Conservation (phyloP, 1,140 invertebrate genomes). For the Zaprionus inermis region DNA sequence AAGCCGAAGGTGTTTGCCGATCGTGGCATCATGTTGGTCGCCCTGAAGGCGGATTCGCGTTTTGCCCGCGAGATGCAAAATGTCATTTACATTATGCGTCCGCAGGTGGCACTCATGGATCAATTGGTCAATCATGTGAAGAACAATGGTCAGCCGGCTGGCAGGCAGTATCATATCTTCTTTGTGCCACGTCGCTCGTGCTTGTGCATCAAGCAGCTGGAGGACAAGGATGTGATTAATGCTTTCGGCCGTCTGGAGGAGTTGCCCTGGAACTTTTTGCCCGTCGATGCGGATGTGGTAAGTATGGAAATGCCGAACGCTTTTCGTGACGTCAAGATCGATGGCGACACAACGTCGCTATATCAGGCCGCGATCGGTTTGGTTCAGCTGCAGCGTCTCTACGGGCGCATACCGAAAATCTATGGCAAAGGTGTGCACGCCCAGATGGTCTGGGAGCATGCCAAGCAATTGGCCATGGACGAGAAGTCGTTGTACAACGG, state of each 20-base stretch:
- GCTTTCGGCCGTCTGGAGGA: conserved; percentile 93
- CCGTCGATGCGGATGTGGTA: conserved; percentile 96
- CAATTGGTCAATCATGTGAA: conserved; percentile 93
- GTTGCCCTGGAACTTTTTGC: conserved; percentile 94
- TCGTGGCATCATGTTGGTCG: conserved; percentile 92
- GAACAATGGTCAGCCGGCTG: conserved; percentile 53
- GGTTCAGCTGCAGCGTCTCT: conserved; percentile 93
- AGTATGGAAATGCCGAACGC: conserved; percentile 95
- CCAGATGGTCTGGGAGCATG: conserved; percentile 94
- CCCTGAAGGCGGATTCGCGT: conserved; percentile 87
- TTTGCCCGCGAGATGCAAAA: conserved; percentile 90
- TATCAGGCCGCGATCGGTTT: conserved; percentile 95
- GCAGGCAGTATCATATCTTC: conserved; percentile 89
- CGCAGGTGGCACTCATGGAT: conserved; percentile 93
- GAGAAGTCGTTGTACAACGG: conserved; percentile 85
- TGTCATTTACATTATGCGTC: conserved; percentile 95
- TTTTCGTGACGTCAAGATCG: conserved; percentile 93
- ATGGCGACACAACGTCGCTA: conserved; percentile 94
- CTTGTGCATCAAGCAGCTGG: conserved; percentile 92
- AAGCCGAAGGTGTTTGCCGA: conserved; percentile 92
- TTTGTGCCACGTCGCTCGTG: conserved; percentile 95
- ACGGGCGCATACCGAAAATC: conserved; percentile 95
- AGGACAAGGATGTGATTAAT: conserved; percentile 92
- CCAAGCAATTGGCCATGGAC: conserved; percentile 91
- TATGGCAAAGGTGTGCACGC: conserved; percentile 95